Evolutionary conservation across 2,797 vertebrate genomes (phyloP), one percentile per base, ranked within the genome.

Genomic region (Cephalopachus bancanus): DNA sequence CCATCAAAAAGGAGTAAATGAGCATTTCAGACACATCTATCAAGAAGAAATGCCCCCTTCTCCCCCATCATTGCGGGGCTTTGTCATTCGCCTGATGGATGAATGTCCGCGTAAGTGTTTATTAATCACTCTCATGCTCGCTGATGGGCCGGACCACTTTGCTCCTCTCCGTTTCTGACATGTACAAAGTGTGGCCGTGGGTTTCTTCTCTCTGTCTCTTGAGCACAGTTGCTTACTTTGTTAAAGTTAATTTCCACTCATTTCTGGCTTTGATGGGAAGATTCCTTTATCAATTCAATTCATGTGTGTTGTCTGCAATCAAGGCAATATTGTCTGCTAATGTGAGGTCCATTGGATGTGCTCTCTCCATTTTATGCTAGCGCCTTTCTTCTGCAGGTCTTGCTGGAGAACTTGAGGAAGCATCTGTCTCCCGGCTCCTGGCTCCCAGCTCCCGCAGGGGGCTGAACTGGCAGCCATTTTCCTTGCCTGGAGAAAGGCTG

Each of bases 321-420:
- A 98, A 98, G 94, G 96, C 59, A 97, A 93, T 96, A 97, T 96
- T 97, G 84, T 97, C 75, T 97, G 93, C 83, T 97, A 95, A 97
- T 97, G 83, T 84, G 78, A 28, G 59, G 83, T 91, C 95, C 86
- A 28, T 53, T 93, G 93, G 44, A 65, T 78, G 67, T 60, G 96
- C 83, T 95, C 59, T 80, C 89, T 97, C 93, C 93, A 80, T 90
- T 95, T 97, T 93, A 89, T 33, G 85, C 33, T 51, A 93, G 95
- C 30, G 44, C 88, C 57, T 76, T 83, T 26, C 81, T 59, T 49
- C n/a, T 16, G 44, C 79, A 72, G 84, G n/a, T 80, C 62, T 71
- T 28, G 71, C 44, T 37, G 57, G 76, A 28, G 97, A 95, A 88
- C 24, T 59, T 93, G 67, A 51, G 94, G 90, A 89, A 81, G 71